Percentiles rank a stretch among this genome's conserved stretches.
phyloP scores from a whole-genome alignment of 2,888 invertebrate species.

The Dascillus cervinus region DNA sequence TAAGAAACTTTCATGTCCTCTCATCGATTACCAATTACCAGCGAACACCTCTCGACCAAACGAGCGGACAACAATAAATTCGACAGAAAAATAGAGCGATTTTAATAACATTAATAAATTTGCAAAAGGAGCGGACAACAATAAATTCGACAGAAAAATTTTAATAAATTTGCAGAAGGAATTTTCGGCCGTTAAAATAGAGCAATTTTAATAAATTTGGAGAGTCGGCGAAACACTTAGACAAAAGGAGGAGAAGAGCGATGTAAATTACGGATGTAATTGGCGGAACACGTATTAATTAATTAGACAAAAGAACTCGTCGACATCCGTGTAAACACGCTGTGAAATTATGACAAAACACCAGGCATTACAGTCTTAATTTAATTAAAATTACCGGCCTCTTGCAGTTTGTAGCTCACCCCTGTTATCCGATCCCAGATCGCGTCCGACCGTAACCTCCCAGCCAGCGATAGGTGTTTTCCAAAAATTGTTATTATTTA shows the following conservation, averaged over 20 bases:
- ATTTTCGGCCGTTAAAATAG: too few species aligned
- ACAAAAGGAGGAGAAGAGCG: slow-evolving; percentile 17
- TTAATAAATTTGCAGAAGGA: too few species aligned
- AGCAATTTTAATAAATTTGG: too few species aligned
- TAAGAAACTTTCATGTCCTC: too few species aligned
- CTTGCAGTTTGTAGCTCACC: slow-evolving; percentile 21
- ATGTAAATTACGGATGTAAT: slow-evolving; percentile 26
- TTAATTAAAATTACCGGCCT: slow-evolving; percentile 26
- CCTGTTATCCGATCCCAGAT: slow-evolving; percentile 22
- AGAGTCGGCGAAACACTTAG: slow-evolving; percentile 25
- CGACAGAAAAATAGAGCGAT: too few species aligned
- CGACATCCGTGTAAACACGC: slow-evolving; percentile 35
- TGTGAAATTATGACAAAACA: slow-evolving; percentile 38
- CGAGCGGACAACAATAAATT: too few species aligned
- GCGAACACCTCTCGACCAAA: too few species aligned
- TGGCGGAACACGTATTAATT: slow-evolving; percentile 39
- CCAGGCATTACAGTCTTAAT: slow-evolving; percentile 30
- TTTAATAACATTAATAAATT: too few species aligned
- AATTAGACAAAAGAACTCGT: slow-evolving; percentile 36
- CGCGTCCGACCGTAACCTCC: slow-evolving; percentile 23
- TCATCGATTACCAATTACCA: too few species aligned
- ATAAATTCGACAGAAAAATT: too few species aligned
- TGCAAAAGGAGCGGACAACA: too few species aligned
- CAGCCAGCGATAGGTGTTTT: slow-evolving; percentile 17
- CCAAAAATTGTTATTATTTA: slow-evolving; percentile 16